A percentile compares a stretch with the other conserved stretches of the same genome.
Evolutionary conservation across 2,888 invertebrate genomes (phyloP).

Genomic region (Acholoe squamosa): DNA sequence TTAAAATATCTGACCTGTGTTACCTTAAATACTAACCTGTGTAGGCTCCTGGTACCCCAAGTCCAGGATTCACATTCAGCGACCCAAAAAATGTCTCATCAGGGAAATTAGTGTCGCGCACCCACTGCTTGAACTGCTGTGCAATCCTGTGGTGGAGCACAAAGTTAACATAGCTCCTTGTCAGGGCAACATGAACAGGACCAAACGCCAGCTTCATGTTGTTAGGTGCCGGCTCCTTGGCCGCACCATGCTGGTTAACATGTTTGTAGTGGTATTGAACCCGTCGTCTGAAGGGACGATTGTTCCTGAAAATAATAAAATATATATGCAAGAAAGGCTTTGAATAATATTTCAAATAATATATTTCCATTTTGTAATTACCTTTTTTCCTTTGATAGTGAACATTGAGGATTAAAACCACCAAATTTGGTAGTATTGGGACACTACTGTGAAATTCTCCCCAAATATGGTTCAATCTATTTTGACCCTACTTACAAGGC

Average conservation of each 20-base stretch:
- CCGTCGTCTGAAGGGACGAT: background rate
- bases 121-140: constrained; percentile 74
- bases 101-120: constrained; percentile 73
- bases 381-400: too few relatives aligned
- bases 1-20: too few relatives aligned
- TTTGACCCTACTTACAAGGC: too few relatives aligned
- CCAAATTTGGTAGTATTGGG: too few relatives aligned
- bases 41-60: constrained; percentile 75
- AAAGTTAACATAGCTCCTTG: constrained; percentile 75
- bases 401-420: background rate
- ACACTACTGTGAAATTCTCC: too few relatives aligned
- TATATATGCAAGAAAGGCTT: too few relatives aligned
- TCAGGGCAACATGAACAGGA: constrained; percentile 74
- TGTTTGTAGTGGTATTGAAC: background rate
- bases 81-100: constrained; percentile 79
- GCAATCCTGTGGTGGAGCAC: constrained; percentile 73
- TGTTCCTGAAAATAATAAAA: too few relatives aligned
- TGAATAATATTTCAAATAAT: too few relatives aligned
- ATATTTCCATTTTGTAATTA: too few relatives aligned
- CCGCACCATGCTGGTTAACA: background rate
- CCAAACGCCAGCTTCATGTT: constrained; percentile 72
- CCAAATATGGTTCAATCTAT: too few relatives aligned
- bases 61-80: constrained; percentile 75
- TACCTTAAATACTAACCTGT: constrained; percentile 73
- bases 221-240: constrained; percentile 31